phyloP scores from a whole-genome alignment of 2,113 vertebrate species.

The Heliornis fulica region DNA sequence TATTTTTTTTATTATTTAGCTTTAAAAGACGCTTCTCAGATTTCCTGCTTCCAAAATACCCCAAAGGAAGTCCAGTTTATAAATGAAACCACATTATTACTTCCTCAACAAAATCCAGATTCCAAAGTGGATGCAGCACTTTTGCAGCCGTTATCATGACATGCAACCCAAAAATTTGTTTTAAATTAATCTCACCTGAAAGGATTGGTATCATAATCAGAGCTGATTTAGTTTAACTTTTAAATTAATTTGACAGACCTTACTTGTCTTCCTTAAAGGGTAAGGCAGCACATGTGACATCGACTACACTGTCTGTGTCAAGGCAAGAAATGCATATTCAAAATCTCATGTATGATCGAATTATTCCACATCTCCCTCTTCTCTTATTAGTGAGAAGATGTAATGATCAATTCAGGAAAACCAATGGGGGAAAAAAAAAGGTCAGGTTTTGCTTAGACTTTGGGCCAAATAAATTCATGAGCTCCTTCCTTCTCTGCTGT shows the following conservation, averaged over 20 bases:
- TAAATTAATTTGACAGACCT: background rate
- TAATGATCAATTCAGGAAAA: background rate
- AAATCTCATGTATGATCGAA: background rate
- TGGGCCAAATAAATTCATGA: background rate
- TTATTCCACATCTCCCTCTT: background rate
- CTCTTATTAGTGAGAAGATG: background rate
- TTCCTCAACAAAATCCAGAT: background rate
- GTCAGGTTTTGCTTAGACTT: background rate
- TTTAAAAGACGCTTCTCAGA: background rate
- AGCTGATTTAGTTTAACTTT: background rate
- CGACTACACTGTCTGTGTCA: background rate
- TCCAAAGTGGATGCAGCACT: background rate
- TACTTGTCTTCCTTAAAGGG: background rate
- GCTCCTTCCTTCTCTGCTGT: background rate
- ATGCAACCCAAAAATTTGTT: background rate
- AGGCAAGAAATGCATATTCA: background rate
- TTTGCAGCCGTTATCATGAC: background rate
- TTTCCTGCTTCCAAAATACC: conserved; percentile 12
- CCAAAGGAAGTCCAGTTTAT: background rate
- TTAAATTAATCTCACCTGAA: background rate
- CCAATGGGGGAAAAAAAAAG: background rate
- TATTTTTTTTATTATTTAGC: background rate
- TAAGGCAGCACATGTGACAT: background rate
- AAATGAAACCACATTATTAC: background rate
- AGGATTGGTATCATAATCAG: background rate